These are phyloP conservation scores for Orussus abietinus DNA, from an alignment of 1,140 invertebrate species.

Conservation along the genomic window DNA sequence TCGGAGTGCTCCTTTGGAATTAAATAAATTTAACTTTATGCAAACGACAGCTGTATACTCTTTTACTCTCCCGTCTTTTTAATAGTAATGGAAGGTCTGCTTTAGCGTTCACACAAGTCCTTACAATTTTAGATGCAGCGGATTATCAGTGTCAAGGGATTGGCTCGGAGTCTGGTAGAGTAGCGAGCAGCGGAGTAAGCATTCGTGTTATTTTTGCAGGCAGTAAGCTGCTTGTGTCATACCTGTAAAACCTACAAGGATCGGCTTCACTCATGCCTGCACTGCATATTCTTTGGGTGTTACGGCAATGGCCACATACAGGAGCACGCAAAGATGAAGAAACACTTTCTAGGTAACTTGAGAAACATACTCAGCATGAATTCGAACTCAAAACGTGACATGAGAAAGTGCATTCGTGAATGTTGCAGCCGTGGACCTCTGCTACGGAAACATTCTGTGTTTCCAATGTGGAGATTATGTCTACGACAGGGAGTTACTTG, in stretches of 20 bases:
- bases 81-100: too few relatives aligned
- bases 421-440: conserved; percentile 71
- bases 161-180: too few relatives aligned
- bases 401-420: conserved; percentile 3
- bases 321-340: conserved; percentile 75
- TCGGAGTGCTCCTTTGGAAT: too few relatives aligned
- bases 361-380: too few relatives aligned
- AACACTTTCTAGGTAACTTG: conserved; percentile 74
- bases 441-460: conserved; percentile 89
- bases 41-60: too few relatives aligned
- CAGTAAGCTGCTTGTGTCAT: conserved; percentile 71
- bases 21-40: too few relatives aligned
- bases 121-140: conserved; percentile 3
- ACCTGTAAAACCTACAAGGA: conserved; percentile 71
- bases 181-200: too few relatives aligned
- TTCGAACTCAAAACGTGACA: too few relatives aligned
- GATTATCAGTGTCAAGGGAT: too few relatives aligned
- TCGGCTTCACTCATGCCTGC: conserved; percentile 82
- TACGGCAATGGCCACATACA: conserved; percentile 76
- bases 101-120: too few relatives aligned
- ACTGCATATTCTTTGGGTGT: conserved; percentile 91
- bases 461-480: conserved; percentile 89
- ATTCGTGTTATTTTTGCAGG: conserved; percentile 54
- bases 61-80: too few relatives aligned
- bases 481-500: conserved; percentile 71